phyloP scores from a whole-genome alignment of 1,140 invertebrate genomes.

The Nebria ingens region DNA sequence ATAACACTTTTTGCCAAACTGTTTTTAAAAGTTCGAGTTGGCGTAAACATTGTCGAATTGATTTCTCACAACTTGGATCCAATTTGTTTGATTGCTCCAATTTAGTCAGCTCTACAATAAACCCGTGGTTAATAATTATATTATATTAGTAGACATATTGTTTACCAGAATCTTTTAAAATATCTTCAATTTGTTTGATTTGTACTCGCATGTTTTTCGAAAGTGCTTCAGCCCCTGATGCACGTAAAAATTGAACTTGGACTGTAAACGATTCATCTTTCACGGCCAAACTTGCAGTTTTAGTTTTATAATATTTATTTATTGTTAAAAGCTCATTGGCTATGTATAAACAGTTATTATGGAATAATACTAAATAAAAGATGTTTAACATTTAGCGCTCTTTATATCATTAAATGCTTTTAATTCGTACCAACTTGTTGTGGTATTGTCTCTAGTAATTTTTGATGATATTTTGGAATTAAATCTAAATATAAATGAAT shows the following conservation, averaged over 20 bases:
- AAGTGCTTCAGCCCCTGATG: slow-evolving; percentile 38
- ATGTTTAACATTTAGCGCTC: slow-evolving; percentile 12
- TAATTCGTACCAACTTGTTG: slow-evolving; percentile 63
- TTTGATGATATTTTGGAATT: slow-evolving; percentile 67
- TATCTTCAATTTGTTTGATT: slow-evolving; percentile 29
- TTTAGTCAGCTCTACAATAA: slow-evolving; percentile 3
- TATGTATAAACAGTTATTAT: slow-evolving; percentile 88
- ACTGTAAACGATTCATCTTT: slow-evolving; percentile 15
- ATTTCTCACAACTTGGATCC: slow-evolving; percentile 53
- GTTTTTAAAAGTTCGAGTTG: slow-evolving; percentile 76
- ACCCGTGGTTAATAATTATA: not conserved
- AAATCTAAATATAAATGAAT: slow-evolving; percentile 69
- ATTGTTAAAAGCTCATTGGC: slow-evolving; percentile 60
- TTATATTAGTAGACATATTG: not conserved
- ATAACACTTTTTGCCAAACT: slow-evolving; percentile 60
- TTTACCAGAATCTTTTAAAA: slow-evolving; percentile 28
- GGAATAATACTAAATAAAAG: slow-evolving; percentile 62
- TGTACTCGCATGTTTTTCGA: slow-evolving; percentile 27
- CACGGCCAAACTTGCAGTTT: not conserved
- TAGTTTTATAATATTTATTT: slow-evolving; percentile 42
- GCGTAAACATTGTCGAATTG: slow-evolving; percentile 68
- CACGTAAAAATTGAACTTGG: slow-evolving; percentile 32
- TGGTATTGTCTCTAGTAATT: slow-evolving; percentile 67
- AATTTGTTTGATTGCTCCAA: slow-evolving; percentile 37
- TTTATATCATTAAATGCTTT: slow-evolving; percentile 6